Conservation (phyloP, 2,888 invertebrate species). For the Mallateleia sp. region DNA sequence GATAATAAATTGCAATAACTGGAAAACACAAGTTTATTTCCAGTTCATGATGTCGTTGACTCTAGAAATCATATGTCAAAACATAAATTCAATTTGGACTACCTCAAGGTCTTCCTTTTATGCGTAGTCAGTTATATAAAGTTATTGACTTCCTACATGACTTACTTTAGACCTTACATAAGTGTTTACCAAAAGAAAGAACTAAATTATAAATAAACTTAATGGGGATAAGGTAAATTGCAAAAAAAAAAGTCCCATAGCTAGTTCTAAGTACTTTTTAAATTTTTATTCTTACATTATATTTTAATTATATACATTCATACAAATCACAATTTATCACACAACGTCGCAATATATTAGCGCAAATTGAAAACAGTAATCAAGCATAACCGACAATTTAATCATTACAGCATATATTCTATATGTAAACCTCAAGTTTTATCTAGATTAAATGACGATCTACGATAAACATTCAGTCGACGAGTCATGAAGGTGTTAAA, state of each 20-base stretch:
- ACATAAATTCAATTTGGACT: not conserved
- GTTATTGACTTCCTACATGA: not conserved
- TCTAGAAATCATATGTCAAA: not conserved
- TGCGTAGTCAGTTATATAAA: not conserved
- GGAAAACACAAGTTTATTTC: not conserved
- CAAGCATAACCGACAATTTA: conserved; percentile 43
- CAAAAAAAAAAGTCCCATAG: too few relatives aligned
- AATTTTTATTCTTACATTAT: conserved; percentile 31
- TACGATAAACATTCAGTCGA: conserved; percentile 42
- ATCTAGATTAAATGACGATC: conserved; percentile 49
- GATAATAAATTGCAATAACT: conserved; percentile 1
- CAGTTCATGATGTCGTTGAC: conserved; percentile 1
- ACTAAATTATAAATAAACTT: not conserved
- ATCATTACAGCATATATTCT: conserved; percentile 31
- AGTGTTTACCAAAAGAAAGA: not conserved
- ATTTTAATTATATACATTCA: conserved; percentile 53
- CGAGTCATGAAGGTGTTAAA: conserved; percentile 49
- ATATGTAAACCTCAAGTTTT: conserved; percentile 40
- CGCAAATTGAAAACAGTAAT: conserved; percentile 47
- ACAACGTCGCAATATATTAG: conserved; percentile 32
- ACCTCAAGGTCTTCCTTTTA: not conserved
- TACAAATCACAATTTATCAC: conserved; percentile 64
- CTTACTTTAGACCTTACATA: not conserved
- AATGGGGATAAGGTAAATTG: too few relatives aligned
- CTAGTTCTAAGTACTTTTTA: conserved; percentile 40